These are phyloP conservation scores for Pampusana beccarii DNA, from an alignment of 2,113 vertebrate genomes.

Conservation along the genomic window DNA sequence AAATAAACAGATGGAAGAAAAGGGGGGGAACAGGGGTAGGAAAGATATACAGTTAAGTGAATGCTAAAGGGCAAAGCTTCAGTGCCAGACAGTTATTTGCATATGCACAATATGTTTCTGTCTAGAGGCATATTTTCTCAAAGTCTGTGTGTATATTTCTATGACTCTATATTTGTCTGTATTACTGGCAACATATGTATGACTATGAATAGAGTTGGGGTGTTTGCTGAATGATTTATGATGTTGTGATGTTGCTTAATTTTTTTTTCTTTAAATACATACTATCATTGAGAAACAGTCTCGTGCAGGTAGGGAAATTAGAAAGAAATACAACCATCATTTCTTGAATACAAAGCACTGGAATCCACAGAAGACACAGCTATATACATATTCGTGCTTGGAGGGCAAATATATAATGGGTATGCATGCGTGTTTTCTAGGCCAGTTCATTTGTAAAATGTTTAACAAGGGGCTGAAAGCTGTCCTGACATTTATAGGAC, in stretches of 20 bases:
- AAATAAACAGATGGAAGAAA: constrained; percentile 76
- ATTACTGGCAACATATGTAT: constrained; percentile 79
- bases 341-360: neutral
- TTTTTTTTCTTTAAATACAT: constrained; percentile 55
- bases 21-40: constrained; percentile 14
- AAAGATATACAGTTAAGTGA: constrained; percentile 68
- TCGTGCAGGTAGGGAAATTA: neutral
- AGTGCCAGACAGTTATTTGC: constrained; percentile 80
- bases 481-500: neutral
- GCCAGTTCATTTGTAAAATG: neutral
- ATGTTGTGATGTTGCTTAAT: constrained; percentile 53
- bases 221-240: constrained; percentile 72
- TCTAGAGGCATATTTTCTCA: constrained; percentile 75
- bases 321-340: neutral
- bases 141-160: constrained; percentile 78
- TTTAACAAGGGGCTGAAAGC: neutral
- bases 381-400: neutral
- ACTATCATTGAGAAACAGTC: neutral
- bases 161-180: constrained; percentile 80
- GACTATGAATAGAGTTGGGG: constrained; percentile 75
- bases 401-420: neutral
- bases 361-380: neutral
- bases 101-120: constrained; percentile 82
- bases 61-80: constrained; percentile 79
- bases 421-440: neutral